Base-by-base conservation (phyloP, 1,140 invertebrate genomes). In the Pseudomyrmex concolor region DNA sequence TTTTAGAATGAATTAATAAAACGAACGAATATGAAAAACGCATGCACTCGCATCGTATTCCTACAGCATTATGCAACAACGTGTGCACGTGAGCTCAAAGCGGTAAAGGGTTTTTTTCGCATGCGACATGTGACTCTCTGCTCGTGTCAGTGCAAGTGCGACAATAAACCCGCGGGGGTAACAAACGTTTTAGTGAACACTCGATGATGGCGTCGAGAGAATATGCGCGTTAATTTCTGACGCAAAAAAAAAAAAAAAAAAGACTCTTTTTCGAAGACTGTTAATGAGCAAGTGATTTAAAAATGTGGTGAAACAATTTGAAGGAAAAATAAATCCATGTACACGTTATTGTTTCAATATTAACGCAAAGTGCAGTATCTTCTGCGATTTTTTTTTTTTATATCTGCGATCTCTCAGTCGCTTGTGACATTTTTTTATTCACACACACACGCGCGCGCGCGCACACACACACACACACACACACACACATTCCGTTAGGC, bases 61-160 rank as follows among this genome's bases (percentile, higher is more conserved):
- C 10, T 57, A 59, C 17, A 19, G 74, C 50, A 51, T 1, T 70
- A n/a, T 57, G 48, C 15, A 19, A 7, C 34, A 50, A 76, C 45
- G 34, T 63, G 25, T 50, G 4, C n/a, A 76, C 9, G 77, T 10
- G 77, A 80, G 17, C 8, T 55, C 55, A 60, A 43, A 59, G 25
- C 48, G 54, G 48, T 34, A 34, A 34, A 13, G 19, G 51, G 13
- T 34, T n/a, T n/a, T n/a, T n/a, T n/a, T 43, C 19, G 9, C 81
- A 84, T 87, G 85, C 81, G 48, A 74, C 57, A 57, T 78, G 83
- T 83, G 57, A 1, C 63, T 34, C 34, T 34, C 34, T 34, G 64
- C n/a, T 60, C 17, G 17, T 57, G 45, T 70, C 71, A 50, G 25
- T 50, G 66, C 54, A 59, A 13, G 50, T 13, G 34, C 13, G 50